These are phyloP conservation scores for Nephrotoma flavescens DNA, from an alignment of 2,888 invertebrate species.

Conservation along the genomic window DNA sequence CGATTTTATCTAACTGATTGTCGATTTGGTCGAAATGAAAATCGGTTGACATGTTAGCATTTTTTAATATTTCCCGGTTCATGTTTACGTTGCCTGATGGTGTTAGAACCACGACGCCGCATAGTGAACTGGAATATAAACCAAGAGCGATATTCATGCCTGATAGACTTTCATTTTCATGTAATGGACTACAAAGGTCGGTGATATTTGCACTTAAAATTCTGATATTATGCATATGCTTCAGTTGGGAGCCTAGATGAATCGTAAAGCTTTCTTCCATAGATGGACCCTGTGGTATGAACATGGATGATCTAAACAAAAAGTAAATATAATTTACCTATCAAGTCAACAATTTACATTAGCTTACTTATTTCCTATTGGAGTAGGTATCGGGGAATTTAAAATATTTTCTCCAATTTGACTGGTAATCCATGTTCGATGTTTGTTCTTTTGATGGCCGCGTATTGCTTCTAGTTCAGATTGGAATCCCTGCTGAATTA, in stretches of 20 bases:
- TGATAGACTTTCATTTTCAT: conserved; percentile 32
- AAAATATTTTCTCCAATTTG: conserved; percentile 29
- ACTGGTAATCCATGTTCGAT: conserved; percentile 69
- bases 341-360: too few species aligned
- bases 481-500: conserved; percentile 73
- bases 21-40: conserved; percentile 79
- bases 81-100: conserved; percentile 28
- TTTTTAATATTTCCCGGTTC: conserved; percentile 28
- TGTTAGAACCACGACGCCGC: conserved; percentile 70
- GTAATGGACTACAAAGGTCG: conserved; percentile 54
- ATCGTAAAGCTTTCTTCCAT: conserved; percentile 96
- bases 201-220: conserved; percentile 74
- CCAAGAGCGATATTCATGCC: conserved; percentile 82
- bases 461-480: conserved; percentile 72
- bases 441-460: conserved; percentile 73
- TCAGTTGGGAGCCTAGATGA: conserved; percentile 92
- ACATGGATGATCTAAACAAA: conserved; percentile 29
- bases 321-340: not conserved
- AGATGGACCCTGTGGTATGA: conserved; percentile 30
- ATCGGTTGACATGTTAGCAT: conserved; percentile 58
- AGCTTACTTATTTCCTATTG: conserved; percentile 21
- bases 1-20: conserved; percentile 64
- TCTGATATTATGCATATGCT: conserved; percentile 95
- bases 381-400: conserved; percentile 22
- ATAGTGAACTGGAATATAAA: conserved; percentile 81